A percentile compares a stretch with the other conserved stretches of the same genome.
These are phyloP conservation scores for Tamias sibiricus DNA, from an alignment of 2,113 vertebrate genomes.

Conservation along the genomic window DNA sequence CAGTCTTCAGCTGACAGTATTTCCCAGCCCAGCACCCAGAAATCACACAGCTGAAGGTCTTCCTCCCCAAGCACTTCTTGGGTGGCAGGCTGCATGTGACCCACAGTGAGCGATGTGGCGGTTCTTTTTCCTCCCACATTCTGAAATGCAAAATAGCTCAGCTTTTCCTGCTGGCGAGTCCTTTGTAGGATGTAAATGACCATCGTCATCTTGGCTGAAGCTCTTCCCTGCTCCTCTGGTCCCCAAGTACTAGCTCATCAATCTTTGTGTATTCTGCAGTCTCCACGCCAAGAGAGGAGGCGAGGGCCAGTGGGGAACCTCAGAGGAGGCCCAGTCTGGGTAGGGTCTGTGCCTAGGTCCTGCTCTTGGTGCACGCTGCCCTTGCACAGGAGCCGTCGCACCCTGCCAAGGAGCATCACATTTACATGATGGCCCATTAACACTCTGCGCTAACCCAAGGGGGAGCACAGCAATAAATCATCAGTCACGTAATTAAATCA, in stretches of 20 bases:
- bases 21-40: neutral
- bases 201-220: neutral
- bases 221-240: neutral
- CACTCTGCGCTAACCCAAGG: slow-evolving; percentile 50
- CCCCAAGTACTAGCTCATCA: neutral
- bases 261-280: slow-evolving; percentile 47
- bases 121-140: neutral
- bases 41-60: neutral
- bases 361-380: neutral
- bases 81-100: neutral
- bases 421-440: slow-evolving; percentile 77
- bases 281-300: neutral
- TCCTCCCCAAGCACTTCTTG: neutral
- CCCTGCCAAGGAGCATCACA: neutral
- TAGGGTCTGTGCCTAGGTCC: too few species aligned
- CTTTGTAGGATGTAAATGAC: neutral
- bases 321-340: neutral
- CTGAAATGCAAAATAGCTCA: neutral
- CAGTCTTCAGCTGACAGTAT: neutral
- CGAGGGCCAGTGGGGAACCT: neutral
- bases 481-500: slow-evolving; percentile 77
- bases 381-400: neutral
- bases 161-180: neutral
- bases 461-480: slow-evolving; percentile 73
- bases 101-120: neutral